A percentile compares a stretch with the other conserved stretches of the same genome.
phyloP scores from a whole-genome alignment of 2,888 invertebrate species.

The Drosophila testacea region DNA sequence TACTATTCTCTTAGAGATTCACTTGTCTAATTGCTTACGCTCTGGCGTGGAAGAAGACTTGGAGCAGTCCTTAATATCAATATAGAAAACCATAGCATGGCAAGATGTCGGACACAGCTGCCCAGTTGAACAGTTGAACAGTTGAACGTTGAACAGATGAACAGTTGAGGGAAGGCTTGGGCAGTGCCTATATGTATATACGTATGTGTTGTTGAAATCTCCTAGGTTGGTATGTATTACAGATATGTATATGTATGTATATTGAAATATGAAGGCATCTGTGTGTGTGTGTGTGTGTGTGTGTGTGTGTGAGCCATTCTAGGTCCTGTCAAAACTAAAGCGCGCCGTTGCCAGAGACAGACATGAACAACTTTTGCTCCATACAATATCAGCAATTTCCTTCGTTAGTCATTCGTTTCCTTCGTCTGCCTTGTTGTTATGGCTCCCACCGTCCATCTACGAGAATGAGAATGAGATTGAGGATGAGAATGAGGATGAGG shows the following conservation, averaged over 20 bases:
- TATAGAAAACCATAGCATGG: constrained; percentile 43
- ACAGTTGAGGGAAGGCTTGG: constrained; percentile 13
- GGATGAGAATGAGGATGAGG: constrained; percentile 7
- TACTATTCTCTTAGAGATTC: constrained; percentile 6
- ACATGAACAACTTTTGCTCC: constrained; percentile 75
- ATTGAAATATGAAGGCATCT: constrained; percentile 38
- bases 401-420: constrained; percentile 79
- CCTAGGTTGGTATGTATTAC: constrained; percentile 35
- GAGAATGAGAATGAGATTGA: constrained; percentile 6
- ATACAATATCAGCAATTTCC: constrained; percentile 81
- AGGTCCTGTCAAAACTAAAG: constrained; percentile 76
- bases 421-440: constrained; percentile 67
- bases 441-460: constrained; percentile 53
- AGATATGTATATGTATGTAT: constrained; percentile 25
- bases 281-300: constrained; percentile 30
- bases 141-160: background rate
- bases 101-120: constrained; percentile 64
- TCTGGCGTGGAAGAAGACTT: constrained; percentile 23
- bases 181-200: constrained; percentile 26
- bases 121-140: constrained; percentile 7
- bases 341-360: constrained; percentile 71
- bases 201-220: constrained; percentile 53
- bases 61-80: constrained; percentile 29
- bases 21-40: constrained; percentile 54
- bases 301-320: constrained; percentile 52